These are phyloP conservation scores for Rhingia campestris DNA, from an alignment of 2,888 invertebrate genomes.

Conservation along the genomic window DNA sequence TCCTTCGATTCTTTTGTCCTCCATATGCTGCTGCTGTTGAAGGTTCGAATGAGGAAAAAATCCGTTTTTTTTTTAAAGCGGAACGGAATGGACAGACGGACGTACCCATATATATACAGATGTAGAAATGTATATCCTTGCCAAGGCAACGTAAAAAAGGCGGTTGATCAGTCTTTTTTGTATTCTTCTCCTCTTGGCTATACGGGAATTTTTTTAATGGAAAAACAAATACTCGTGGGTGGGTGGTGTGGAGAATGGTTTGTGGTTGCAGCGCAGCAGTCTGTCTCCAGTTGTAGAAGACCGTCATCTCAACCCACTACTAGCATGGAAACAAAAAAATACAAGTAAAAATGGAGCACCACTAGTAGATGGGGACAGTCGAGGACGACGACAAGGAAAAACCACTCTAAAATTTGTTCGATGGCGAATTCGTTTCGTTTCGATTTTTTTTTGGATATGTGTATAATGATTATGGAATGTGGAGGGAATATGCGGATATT, in stretches of 20 bases:
- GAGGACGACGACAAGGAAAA: slow-evolving; percentile 49
- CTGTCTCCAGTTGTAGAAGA: slow-evolving; percentile 31
- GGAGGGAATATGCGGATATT: slow-evolving; percentile 45
- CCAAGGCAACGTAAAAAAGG: slow-evolving; percentile 41
- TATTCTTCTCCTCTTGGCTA: slow-evolving; percentile 33
- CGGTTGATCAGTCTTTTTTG: slow-evolving; percentile 55
- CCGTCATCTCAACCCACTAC: slow-evolving; percentile 52
- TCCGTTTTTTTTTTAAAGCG: slow-evolving; percentile 50
- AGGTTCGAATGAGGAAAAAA: slow-evolving; percentile 54
- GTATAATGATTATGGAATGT: slow-evolving; percentile 64
- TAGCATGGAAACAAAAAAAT: slow-evolving; percentile 16
- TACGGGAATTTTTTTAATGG: slow-evolving; percentile 45
- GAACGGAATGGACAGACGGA: slow-evolving; percentile 72
- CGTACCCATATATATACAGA: slow-evolving; percentile 50
- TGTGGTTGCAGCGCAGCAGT: slow-evolving; percentile 43
- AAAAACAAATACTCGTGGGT: slow-evolving; percentile 60
- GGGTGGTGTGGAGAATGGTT: slow-evolving; percentile 46
- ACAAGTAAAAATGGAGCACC: slow-evolving; percentile 44
- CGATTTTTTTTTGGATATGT: slow-evolving; percentile 50
- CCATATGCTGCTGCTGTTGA: slow-evolving; percentile 64
- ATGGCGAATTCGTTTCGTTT: slow-evolving; percentile 55
- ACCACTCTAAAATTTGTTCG: slow-evolving; percentile 66
- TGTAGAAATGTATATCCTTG: slow-evolving; percentile 59
- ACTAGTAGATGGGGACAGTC: slow-evolving; percentile 34
- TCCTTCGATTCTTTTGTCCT: slow-evolving; percentile 60